Percentiles rank a stretch among this genome's conserved stretches.
These are phyloP conservation scores for Cheumatopsyche charites DNA, from an alignment of 1,140 invertebrate species.

Conservation along the genomic window DNA sequence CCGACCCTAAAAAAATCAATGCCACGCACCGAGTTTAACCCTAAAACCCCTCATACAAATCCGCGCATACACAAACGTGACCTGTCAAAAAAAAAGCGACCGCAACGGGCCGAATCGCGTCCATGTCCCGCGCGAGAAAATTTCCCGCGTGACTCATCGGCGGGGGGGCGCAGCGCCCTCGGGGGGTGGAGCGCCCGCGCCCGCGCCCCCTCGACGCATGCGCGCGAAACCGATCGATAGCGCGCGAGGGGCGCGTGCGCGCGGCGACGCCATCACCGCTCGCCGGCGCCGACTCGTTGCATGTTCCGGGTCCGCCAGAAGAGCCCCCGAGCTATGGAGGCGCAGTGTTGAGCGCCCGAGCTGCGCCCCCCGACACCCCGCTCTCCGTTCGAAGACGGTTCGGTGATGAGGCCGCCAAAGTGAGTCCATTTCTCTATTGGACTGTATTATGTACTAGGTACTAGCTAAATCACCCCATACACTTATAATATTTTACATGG, in stretches of 20 bases:
- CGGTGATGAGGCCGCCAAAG: conserved; percentile 35
- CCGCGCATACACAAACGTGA: neutral
- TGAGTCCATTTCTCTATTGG: conserved; percentile 20
- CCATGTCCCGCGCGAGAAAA: neutral
- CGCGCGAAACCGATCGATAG: neutral
- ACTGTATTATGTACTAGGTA: too few species aligned
- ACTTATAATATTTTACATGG: too few species aligned
- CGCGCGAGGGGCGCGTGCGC: neutral
- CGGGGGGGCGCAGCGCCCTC: neutral
- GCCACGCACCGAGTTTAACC: too few species aligned
- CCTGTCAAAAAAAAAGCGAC: neutral
- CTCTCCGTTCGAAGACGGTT: neutral
- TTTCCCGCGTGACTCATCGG: too few species aligned
- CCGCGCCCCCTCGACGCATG: neutral
- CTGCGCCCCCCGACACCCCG: neutral
- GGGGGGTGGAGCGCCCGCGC: neutral
- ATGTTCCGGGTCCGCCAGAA: neutral
- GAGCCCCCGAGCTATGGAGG: neutral
- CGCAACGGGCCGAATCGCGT: too few species aligned
- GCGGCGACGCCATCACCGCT: neutral
- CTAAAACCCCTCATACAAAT: too few species aligned
- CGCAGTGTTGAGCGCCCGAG: neutral
- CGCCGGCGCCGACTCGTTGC: neutral
- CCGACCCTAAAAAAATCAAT: too few species aligned
- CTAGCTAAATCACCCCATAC: too few species aligned